These are phyloP conservation scores for Halcyon badia DNA, from an alignment of 2,797 vertebrate species.

Conservation along the genomic window DNA sequence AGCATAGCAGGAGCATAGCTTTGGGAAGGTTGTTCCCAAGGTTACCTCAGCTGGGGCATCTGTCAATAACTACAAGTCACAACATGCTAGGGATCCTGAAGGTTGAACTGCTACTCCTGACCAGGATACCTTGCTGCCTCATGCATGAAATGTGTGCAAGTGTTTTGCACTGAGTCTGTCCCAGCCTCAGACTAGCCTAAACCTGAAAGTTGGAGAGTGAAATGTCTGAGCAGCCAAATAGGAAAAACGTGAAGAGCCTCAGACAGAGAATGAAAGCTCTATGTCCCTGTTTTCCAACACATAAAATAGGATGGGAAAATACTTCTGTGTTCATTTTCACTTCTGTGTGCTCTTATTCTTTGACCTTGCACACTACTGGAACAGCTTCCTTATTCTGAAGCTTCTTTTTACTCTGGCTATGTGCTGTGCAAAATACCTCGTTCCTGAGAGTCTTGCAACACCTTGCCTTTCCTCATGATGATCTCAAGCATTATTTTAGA, in stretches of 20 bases:
- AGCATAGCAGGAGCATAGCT: not conserved
- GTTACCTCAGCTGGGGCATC: not conserved
- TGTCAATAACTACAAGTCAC: not conserved
- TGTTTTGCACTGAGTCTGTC: not conserved
- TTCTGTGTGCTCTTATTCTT: not conserved
- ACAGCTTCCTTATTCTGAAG: not conserved
- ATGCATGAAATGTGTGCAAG: not conserved
- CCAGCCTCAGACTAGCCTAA: accelerated
- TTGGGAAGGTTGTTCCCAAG: not conserved
- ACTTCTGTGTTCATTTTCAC: not conserved
- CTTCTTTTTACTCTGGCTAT: not conserved
- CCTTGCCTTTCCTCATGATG: not conserved
- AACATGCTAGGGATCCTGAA: not conserved
- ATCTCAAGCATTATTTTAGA: not conserved
- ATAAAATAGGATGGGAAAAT: not conserved
- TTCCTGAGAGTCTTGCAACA: not conserved
- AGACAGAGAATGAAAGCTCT: not conserved
- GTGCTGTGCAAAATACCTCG: accelerated
- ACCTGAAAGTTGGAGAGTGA: not conserved
- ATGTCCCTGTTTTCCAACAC: not conserved
- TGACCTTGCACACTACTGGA: not conserved
- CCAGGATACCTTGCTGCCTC: not conserved
- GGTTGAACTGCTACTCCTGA: not conserved
- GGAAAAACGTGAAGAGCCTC: not conserved
- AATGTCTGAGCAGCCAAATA: not conserved